Evolutionary conservation across 37 sponge, comb jelly and placozoan genomes (phyloP), one percentile per base, ranked within the genome.

Genomic region (Haliclona indistincta): DNA sequence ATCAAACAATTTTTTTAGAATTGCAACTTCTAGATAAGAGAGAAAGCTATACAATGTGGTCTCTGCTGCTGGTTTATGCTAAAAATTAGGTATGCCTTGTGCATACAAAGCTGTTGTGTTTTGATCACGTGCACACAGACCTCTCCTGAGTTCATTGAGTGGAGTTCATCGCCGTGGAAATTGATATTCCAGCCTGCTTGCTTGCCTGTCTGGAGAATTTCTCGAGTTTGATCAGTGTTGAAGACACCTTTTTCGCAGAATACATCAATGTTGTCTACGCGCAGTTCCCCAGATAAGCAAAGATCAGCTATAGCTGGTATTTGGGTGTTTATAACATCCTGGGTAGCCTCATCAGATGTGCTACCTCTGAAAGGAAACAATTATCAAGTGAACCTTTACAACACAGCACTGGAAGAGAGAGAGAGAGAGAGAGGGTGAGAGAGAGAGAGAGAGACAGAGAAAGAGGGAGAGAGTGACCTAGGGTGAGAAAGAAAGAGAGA

Each of bases 181-280:
- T 98, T 98, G 36, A 86, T 43, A 25, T 72, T 76, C 88, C 92
- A 69, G 3, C 91, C 93, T 4, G 75, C 82, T 39, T 80, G 75
- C 40, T 84, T 86, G 22, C 99, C 99, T 4, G 93, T 91, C 71
- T 43, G 56, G 30, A 98, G 77, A 30, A 98, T 98, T 43, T 56
- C 26, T 29, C 82, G 75, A 35, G 96, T 84, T 28, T 74, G 30
- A 30, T 78, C 87, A 11, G 55, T 37, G 53, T 95, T 91, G 83
- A 98, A 98, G 17, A 98, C 96, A 42, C 96, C 96, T 39, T 98
- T 92, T 82, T 98, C 99, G 67, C 96, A 98, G 78, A 98, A 98
- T 55, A 98, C 99, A 82, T 98, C 99, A 65, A 98, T 90, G 64
- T 79, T 95, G 76, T 98, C 96, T 26, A 98, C 87, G 28, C 32